phyloP scores from a whole-genome alignment of 2,888 invertebrate genomes.

The Drosophila pseudotalamancana region DNA sequence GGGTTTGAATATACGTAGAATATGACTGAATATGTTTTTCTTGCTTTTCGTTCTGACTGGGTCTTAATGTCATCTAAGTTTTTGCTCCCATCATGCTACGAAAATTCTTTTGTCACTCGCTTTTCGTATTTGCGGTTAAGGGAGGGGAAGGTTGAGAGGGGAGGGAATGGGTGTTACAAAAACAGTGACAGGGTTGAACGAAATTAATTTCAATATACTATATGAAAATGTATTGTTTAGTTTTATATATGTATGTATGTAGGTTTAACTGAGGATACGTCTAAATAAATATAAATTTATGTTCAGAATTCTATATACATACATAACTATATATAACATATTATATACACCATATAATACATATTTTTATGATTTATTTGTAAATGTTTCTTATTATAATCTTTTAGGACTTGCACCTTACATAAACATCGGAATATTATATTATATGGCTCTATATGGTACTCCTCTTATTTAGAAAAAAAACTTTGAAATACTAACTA shows the following conservation, averaged over 20 bases:
- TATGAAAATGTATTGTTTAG: slow-evolving; percentile 14
- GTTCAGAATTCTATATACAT: slow-evolving; percentile 31
- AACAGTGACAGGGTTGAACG: slow-evolving; percentile 51
- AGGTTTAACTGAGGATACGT: slow-evolving; percentile 8
- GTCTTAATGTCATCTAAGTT: slow-evolving; percentile 54
- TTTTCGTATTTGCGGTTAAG: slow-evolving; percentile 20
- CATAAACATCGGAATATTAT: too few relatives aligned
- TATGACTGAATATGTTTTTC: slow-evolving; percentile 24
- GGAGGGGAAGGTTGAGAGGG: too few relatives aligned
- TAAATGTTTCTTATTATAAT: too few relatives aligned
- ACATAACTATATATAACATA: too few relatives aligned
- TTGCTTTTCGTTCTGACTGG: slow-evolving; percentile 14
- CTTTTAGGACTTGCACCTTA: too few relatives aligned
- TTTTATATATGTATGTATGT: slow-evolving; percentile 11
- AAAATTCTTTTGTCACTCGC: slow-evolving; percentile 45
- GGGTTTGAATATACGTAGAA: slow-evolving; percentile 26
- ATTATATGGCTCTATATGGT: too few relatives aligned
- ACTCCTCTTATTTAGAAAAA: too few relatives aligned
- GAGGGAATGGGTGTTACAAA: not conserved
- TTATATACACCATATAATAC: too few relatives aligned
- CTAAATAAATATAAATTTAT: slow-evolving; percentile 65
- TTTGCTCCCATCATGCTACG: slow-evolving; percentile 28
- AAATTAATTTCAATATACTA: slow-evolving; percentile 72
- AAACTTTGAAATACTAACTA: too few relatives aligned
- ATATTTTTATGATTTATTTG: too few relatives aligned